Percentiles rank a stretch among this genome's conserved stretches.
phyloP scores from a whole-genome alignment of 1,140 invertebrate species.

The Paralvinella palmiformis region DNA sequence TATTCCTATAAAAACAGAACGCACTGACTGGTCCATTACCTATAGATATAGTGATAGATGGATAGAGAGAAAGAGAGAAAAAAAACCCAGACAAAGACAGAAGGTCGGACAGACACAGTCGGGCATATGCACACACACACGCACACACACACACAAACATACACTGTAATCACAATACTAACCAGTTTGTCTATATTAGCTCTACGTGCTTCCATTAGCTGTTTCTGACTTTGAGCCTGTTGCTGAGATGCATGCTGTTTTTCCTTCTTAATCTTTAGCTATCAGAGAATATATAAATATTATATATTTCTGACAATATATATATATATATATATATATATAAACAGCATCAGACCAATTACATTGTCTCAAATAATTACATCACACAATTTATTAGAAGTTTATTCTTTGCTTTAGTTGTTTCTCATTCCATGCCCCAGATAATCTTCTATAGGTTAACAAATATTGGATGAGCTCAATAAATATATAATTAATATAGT shows the following conservation, averaged over 20 bases:
- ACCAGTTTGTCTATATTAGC: conserved; percentile 48
- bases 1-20: not conserved
- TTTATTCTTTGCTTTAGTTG: not conserved
- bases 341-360: not conserved
- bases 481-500: too few relatives aligned
- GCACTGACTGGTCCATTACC: not conserved
- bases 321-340: not conserved
- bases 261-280: conserved; percentile 45
- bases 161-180: not conserved
- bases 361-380: not conserved
- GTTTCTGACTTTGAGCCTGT: conserved; percentile 38
- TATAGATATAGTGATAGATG: not conserved
- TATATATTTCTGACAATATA: not conserved
- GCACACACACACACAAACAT: not conserved
- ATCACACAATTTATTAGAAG: not conserved
- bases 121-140: not conserved
- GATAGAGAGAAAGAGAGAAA: not conserved
- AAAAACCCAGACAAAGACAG: not conserved
- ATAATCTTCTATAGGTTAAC: not conserved
- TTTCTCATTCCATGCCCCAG: not conserved
- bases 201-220: conserved; percentile 43
- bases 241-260: conserved; percentile 40
- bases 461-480: not conserved
- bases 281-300: not conserved
- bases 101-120: not conserved